Conservation (phyloP, 2,888 invertebrate genomes). For the Drosophila trichaetosa region DNA sequence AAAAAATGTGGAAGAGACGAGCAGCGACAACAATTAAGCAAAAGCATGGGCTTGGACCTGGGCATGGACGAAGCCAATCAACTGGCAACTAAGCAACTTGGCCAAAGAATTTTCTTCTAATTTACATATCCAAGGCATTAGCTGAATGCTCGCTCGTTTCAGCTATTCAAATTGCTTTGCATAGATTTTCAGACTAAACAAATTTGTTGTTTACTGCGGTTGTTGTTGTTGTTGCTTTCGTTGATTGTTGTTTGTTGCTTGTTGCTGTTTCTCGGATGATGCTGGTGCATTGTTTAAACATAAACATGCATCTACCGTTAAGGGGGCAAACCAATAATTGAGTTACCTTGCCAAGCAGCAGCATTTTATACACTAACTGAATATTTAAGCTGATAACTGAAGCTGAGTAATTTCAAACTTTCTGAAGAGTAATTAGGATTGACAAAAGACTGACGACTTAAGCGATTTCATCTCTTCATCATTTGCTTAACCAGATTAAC, state of each 20-base stretch:
- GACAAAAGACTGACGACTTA: neutral
- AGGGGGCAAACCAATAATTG: conserved; percentile 22
- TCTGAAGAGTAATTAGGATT: neutral
- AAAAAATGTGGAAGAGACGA: neutral
- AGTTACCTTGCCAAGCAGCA: conserved; percentile 5
- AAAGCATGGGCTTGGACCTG: conserved; percentile 9
- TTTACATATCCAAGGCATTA: conserved; percentile 78
- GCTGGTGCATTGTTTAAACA: conserved; percentile 65
- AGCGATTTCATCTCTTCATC: neutral
- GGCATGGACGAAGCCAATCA: conserved; percentile 62
- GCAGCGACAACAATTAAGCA: conserved; percentile 65
- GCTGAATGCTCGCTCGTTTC: conserved; percentile 63
- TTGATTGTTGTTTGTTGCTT: conserved; percentile 20
- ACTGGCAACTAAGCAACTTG: conserved; percentile 41
- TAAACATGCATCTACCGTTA: conserved; percentile 70
- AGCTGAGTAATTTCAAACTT: too few relatives aligned
- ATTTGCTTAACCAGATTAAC: neutral
- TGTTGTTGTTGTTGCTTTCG: conserved; percentile 25
- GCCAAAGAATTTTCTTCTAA: conserved; percentile 65
- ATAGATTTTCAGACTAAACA: conserved; percentile 69
- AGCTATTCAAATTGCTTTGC: conserved; percentile 65
- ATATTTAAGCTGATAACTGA: neutral
- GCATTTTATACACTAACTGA: conserved; percentile 17
- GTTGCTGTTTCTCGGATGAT: conserved; percentile 38
- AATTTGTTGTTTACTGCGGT: conserved; percentile 38